These are phyloP conservation scores for Allophyes oxyacanthae DNA, from an alignment of 2,888 invertebrate genomes.

Conservation along the genomic window DNA sequence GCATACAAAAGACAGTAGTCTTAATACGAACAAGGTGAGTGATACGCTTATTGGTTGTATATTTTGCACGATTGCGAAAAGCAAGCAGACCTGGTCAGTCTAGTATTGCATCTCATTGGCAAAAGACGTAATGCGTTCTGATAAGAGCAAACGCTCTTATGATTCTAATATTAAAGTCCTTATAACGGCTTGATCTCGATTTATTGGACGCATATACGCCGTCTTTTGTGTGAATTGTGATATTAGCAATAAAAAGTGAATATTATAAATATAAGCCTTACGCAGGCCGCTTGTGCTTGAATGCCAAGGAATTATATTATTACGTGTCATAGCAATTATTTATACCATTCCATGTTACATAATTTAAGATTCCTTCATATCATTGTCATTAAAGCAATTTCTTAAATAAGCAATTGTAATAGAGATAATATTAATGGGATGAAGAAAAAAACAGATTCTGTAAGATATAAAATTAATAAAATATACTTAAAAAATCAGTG, in stretches of 20 bases:
- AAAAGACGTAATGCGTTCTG: conserved; percentile 4
- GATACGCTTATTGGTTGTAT: conserved; percentile 3
- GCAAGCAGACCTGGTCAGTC: conserved; percentile 12
- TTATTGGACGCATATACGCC: background rate
- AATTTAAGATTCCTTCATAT: conserved; percentile 50
- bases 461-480: conserved; percentile 16
- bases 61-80: background rate
- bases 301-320: conserved; percentile 39
- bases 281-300: conserved; percentile 34
- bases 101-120: background rate
- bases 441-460: too few species aligned
- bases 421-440: conserved; percentile 26
- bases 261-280: conserved; percentile 18
- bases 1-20: conserved; percentile 37
- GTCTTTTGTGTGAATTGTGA: conserved; percentile 51
- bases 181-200: too few species aligned
- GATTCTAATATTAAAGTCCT: background rate
- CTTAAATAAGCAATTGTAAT: conserved; percentile 24
- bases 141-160: background rate
- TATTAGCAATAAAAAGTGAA: conserved; percentile 26
- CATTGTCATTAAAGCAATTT: conserved; percentile 37
- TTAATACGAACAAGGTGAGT: conserved; percentile 20
- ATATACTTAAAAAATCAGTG: background rate
- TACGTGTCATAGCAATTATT: conserved; percentile 34
- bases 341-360: conserved; percentile 19